Base-by-base conservation (phyloP, 2,888 invertebrate species). In the Pardosa pseudoannulata region DNA sequence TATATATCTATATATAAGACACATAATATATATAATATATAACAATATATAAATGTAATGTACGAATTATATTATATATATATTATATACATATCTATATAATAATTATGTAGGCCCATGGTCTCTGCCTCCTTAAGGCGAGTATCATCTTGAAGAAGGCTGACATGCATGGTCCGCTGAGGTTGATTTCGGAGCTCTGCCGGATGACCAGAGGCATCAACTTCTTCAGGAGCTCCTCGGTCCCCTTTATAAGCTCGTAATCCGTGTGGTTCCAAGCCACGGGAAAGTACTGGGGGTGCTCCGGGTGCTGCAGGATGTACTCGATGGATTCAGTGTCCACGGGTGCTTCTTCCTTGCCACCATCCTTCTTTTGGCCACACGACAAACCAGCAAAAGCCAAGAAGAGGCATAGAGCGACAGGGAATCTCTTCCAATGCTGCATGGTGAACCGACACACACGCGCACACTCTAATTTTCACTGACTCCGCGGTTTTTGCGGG, bases 191-290 rank as follows among this genome's bases (percentile, higher is more conserved):
- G 13, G 82, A 73, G 19, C 82, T 72, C 0, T 64, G 19, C 19
- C 87, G 56, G 27, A 87, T 78, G n/a, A 81, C 32, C 74, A 74
- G 67, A 0, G 87, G 81, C 73, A 87, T 81, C 29, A 87, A 32
- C 41, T 82, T 87, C 65, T 82, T 81, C 0, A 81, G 29, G 29
- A 74, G 9, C 7, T 70, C 31, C 19, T 87, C 87, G 0, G 50
- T 70, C 0, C 32, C 29, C n/a, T 46, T 62, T 16, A 13, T 46
- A 1, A 79, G 23, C 31, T 70, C 41, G 11, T 46, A 23, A 31
- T 81, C 78, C 6, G 87, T 78, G 32, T 64, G 28, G 31, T 82
- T 70, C 87, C 87, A 87, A 2, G 19, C 32, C 0, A 29, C 31
- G 7, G 46, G 16, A 0, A 75, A 29, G 23, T 70, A 65, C 11